These are phyloP conservation scores for Perizoma affinitatum DNA, from an alignment of 2,888 invertebrate species.

Conservation along the genomic window DNA sequence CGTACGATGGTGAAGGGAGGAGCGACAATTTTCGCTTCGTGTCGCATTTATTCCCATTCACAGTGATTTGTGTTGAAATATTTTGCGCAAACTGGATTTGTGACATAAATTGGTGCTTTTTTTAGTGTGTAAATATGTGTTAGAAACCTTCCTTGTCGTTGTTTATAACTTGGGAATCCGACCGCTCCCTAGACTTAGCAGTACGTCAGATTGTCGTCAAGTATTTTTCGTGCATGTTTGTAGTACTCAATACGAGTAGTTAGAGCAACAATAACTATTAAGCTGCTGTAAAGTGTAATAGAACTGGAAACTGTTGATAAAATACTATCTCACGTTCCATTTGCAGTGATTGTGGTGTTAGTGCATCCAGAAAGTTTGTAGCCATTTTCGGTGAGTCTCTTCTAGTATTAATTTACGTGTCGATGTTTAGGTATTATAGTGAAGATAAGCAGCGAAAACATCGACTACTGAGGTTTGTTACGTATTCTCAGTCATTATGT, in stretches of 20 bases:
- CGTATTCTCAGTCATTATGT: constrained; percentile 29
- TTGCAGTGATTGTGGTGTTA: constrained; percentile 63
- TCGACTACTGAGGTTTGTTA: constrained; percentile 42
- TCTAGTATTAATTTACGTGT: constrained; percentile 67
- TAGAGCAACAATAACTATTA: constrained; percentile 73
- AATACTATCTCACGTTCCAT: constrained; percentile 78
- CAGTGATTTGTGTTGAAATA: constrained; percentile 68
- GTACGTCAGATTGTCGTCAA: constrained; percentile 74
- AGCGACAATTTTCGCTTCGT: constrained; percentile 78
- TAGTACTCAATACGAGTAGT: constrained; percentile 72
- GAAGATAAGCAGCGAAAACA: constrained; percentile 43
- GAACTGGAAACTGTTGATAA: constrained; percentile 70
- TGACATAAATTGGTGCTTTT: constrained; percentile 62
- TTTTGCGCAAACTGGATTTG: constrained; percentile 63
- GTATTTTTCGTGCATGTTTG: constrained; percentile 81
- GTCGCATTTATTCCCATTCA: constrained; percentile 73
- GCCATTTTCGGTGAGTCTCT: constrained; percentile 78
- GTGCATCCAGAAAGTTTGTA: constrained; percentile 69
- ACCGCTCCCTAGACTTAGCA: constrained; percentile 78
- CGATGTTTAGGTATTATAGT: constrained; percentile 52
- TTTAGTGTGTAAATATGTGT: constrained; percentile 58
- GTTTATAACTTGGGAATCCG: constrained; percentile 65
- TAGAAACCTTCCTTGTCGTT: constrained; percentile 45
- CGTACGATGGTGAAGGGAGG: constrained; percentile 66
- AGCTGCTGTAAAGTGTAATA: constrained; percentile 82